phyloP scores from a whole-genome alignment of 2,888 invertebrate species.

The Chouioia cunea region DNA sequence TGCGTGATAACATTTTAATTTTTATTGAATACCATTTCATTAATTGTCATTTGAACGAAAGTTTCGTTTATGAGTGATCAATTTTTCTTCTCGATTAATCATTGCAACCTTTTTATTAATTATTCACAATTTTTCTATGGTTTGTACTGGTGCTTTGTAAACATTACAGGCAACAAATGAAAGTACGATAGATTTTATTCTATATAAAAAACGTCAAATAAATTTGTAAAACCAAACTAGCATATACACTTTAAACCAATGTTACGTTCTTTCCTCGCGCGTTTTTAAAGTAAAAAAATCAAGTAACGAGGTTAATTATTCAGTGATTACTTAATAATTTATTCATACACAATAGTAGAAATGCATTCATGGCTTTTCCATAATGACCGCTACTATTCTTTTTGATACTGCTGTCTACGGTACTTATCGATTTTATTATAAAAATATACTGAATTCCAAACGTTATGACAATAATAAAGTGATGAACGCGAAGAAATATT shows the following conservation, averaged over 20 bases:
- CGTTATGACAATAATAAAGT: conserved; percentile 13
- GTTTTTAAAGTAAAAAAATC: background rate
- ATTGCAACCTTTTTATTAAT: too few species aligned
- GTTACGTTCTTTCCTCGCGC: background rate
- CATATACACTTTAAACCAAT: too few species aligned
- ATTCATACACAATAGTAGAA: background rate
- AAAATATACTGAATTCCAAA: conserved; percentile 10
- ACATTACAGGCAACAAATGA: too few species aligned
- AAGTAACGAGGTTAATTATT: background rate
- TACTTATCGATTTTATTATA: conserved; percentile 9
- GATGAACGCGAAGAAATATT: conserved; percentile 2
- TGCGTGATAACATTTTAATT: conserved; percentile 2
- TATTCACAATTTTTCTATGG: too few species aligned
- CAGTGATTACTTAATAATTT: background rate
- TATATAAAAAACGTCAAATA: too few species aligned
- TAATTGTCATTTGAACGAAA: background rate
- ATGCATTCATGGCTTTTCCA: background rate
- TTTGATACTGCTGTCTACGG: background rate
- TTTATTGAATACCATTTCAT: conserved; percentile 11
- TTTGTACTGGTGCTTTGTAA: too few species aligned
- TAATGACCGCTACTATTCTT: conserved; percentile 3
- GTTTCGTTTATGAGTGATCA: background rate
- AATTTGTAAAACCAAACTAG: too few species aligned
- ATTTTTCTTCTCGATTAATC: background rate
- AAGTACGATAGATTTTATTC: too few species aligned